A percentile compares a stretch with the other conserved stretches of the same genome.
These are phyloP conservation scores for Lordiphosa collinella DNA, from an alignment of 1,140 invertebrate species.

Conservation along the genomic window DNA sequence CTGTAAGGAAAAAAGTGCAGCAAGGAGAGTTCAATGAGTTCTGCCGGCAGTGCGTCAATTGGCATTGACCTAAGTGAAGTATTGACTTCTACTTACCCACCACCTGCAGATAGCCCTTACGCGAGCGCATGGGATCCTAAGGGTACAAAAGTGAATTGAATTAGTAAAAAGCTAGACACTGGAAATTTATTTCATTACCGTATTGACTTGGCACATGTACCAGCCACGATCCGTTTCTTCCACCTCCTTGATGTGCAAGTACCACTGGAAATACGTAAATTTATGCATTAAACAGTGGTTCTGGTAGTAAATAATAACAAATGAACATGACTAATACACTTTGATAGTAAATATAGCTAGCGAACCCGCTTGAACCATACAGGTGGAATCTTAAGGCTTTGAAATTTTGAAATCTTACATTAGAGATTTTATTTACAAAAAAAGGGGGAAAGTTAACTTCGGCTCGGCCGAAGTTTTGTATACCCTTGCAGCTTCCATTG, in stretches of 20 bases:
- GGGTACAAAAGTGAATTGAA: not conserved
- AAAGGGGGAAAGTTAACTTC: too few species aligned
- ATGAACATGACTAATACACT: too few species aligned
- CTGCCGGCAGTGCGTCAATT: slow-evolving; percentile 13
- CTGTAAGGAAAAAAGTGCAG: slow-evolving; percentile 79
- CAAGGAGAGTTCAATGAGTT: slow-evolving; percentile 21
- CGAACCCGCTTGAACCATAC: too few species aligned
- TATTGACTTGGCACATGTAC: slow-evolving; percentile 80
- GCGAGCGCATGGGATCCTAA: slow-evolving; percentile 89
- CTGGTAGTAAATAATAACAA: not conserved
- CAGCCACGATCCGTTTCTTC: slow-evolving; percentile 90
- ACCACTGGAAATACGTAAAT: slow-evolving; percentile 82
- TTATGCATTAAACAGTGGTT: too few species aligned
- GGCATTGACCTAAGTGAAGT: slow-evolving; percentile 1
- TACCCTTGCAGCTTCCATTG: too few species aligned
- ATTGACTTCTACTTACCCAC: slow-evolving; percentile 84
- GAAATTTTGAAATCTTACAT: too few species aligned
- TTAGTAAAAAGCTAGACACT: not conserved
- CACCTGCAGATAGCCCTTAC: slow-evolving; percentile 92
- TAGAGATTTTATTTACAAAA: too few species aligned
- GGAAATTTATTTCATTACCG: slow-evolving; percentile 60
- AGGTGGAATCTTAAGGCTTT: too few species aligned
- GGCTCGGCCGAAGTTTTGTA: too few species aligned
- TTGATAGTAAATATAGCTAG: too few species aligned
- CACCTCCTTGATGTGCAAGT: slow-evolving; percentile 90